Percentiles rank a stretch among this genome's conserved stretches.
These are phyloP conservation scores for Virgularia gustaviana DNA, from an alignment of 92 coral and sea anemone species.

Conservation along the genomic window DNA sequence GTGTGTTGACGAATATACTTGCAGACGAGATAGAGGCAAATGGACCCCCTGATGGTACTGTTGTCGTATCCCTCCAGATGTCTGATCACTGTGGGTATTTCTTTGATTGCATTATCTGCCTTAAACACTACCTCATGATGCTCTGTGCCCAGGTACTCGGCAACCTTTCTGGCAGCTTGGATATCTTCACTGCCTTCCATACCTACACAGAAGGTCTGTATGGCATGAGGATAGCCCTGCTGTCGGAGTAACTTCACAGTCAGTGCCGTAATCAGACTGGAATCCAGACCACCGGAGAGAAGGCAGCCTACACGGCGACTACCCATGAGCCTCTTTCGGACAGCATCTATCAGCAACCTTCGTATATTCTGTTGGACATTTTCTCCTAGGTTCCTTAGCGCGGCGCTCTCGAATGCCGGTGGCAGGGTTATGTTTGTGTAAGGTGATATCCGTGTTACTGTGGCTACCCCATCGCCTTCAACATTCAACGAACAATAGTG, in stretches of 20 bases:
- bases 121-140: conserved; percentile 58
- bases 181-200: conserved; percentile 53
- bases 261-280: conserved; percentile 49
- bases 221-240: conserved; percentile 21
- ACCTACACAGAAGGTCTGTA: conserved; percentile 51
- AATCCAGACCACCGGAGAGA: conserved; percentile 56
- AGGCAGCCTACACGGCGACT: conserved; percentile 45
- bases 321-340: conserved; percentile 44
- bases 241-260: conserved; percentile 20
- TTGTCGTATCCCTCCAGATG: conserved; percentile 55
- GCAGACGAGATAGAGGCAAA: conserved; percentile 34
- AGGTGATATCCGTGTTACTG: conserved; percentile 28
- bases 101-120: conserved; percentile 53
- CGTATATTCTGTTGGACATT: conserved; percentile 46
- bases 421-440: conserved; percentile 48
- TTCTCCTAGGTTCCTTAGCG: conserved; percentile 8
- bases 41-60: conserved; percentile 29
- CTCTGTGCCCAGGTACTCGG: conserved; percentile 47
- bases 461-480: conserved; percentile 28
- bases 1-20: conserved; percentile 56
- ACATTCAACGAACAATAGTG: conserved; percentile 42
- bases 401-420: conserved; percentile 38
- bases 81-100: conserved; percentile 44
- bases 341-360: conserved; percentile 45
- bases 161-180: conserved; percentile 50